A percentile compares a stretch with the other conserved stretches of the same genome.
Evolutionary conservation across 2,113 vertebrate species (phyloP).

Genomic region (Archilochus colubris): DNA sequence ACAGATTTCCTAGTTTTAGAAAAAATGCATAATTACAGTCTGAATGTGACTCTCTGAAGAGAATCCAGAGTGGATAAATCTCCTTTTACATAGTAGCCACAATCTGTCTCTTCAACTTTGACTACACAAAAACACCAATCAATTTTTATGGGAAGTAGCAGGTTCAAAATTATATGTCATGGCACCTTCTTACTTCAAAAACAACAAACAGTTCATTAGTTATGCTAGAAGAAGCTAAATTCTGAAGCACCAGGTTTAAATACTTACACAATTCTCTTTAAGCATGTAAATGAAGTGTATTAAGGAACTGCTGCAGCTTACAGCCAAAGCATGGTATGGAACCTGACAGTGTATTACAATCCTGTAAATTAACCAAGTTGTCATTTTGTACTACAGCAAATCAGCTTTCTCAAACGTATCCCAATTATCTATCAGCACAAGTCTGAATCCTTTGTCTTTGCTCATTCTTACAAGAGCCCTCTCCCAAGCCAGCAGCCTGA

Average conservation of each 20-base stretch:
- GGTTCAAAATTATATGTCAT: slow-evolving; percentile 4
- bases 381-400: neutral
- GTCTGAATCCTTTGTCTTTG: neutral
- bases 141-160: neutral
- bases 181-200: neutral
- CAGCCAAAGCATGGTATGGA: neutral
- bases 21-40: neutral
- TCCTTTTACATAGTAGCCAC: neutral
- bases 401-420: neutral
- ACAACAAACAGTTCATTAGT: neutral
- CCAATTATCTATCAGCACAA: neutral
- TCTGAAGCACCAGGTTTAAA: neutral
- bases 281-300: neutral
- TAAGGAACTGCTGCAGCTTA: neutral
- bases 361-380: neutral
- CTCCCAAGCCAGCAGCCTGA: neutral
- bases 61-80: neutral
- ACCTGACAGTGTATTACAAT: neutral
- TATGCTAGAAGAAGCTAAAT: neutral
- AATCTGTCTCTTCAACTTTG: neutral
- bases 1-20: neutral
- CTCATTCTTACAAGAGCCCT: neutral
- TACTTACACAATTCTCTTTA: neutral
- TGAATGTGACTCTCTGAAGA: neutral
- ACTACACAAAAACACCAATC: neutral